Conservation (phyloP, 2,888 invertebrate species). For the Habrosyne pyritoides region DNA sequence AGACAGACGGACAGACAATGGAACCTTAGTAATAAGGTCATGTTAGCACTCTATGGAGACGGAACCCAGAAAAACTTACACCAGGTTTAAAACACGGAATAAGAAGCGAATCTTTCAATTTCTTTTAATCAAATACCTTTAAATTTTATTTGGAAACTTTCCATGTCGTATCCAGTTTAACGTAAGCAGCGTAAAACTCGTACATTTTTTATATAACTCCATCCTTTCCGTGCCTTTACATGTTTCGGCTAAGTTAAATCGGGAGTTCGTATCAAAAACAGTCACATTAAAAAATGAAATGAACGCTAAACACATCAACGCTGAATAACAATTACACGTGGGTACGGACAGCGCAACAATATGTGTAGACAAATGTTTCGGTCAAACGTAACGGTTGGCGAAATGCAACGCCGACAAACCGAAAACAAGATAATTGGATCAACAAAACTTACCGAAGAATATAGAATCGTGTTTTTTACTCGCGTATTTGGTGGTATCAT, state of each 20-base stretch:
- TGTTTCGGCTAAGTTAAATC: not conserved
- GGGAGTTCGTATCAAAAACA: conserved; percentile 4
- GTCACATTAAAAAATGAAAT: conserved; percentile 20
- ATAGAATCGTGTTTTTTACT: conserved; percentile 63
- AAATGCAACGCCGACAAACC: conserved; percentile 29
- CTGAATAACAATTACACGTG: conserved; percentile 21
- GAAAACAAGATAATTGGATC: conserved; percentile 54
- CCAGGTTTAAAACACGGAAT: too few relatives aligned
- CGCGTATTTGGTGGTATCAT: conserved; percentile 79
- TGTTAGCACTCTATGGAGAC: too few relatives aligned
- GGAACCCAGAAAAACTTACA: too few relatives aligned
- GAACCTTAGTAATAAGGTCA: too few relatives aligned
- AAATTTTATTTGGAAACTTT: not conserved
- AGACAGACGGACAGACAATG: too few relatives aligned
- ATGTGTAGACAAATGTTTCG: conserved; percentile 45
- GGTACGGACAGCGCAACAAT: conserved; percentile 39
- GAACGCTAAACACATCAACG: conserved; percentile 29
- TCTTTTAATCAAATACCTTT: too few relatives aligned
- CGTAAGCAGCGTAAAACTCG: not conserved
- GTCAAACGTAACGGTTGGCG: conserved; percentile 25
- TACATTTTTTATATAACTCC: not conserved
- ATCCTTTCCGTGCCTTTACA: conserved; percentile 10
- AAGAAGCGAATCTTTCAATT: too few relatives aligned
- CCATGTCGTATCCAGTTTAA: not conserved
- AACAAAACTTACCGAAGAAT: conserved; percentile 47